Conservation (phyloP, 2,797 vertebrate genomes). For the Diceros bicornis region DNA sequence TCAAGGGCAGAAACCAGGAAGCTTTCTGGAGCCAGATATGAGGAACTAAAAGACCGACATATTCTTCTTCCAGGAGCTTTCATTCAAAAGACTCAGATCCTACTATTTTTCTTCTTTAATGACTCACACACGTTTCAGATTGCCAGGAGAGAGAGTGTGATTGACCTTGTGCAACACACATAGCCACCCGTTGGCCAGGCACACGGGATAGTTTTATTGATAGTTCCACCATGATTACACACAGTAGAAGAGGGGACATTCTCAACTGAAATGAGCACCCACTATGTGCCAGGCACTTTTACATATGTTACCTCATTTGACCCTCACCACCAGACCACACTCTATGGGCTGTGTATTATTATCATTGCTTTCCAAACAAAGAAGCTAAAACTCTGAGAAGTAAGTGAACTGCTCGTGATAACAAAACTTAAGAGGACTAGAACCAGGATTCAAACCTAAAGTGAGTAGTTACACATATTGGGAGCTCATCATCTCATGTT, state of each 20-base stretch:
- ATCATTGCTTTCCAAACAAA: conserved; percentile 1
- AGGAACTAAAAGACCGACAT: neutral
- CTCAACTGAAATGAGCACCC: neutral
- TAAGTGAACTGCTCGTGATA: neutral
- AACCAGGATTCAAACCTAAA: neutral
- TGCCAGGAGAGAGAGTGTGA: neutral
- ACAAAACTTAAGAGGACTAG: neutral
- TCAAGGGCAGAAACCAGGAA: neutral
- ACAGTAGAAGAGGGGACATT: neutral
- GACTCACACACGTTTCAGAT: neutral
- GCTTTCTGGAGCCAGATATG: neutral
- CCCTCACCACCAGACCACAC: neutral
- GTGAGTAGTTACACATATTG: neutral
- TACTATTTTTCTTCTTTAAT: neutral
- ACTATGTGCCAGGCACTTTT: neutral
- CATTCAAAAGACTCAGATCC: neutral
- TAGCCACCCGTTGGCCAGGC: neutral
- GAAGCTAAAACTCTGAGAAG: neutral
- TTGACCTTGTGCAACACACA: neutral
- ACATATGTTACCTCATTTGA: neutral
- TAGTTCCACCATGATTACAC: neutral
- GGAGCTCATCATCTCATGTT: neutral
- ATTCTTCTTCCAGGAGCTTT: neutral
- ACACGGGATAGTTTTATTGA: neutral
- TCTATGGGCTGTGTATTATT: neutral